Conservation (phyloP, 2,888 invertebrate species). For the Blastobasis lacticolella region DNA sequence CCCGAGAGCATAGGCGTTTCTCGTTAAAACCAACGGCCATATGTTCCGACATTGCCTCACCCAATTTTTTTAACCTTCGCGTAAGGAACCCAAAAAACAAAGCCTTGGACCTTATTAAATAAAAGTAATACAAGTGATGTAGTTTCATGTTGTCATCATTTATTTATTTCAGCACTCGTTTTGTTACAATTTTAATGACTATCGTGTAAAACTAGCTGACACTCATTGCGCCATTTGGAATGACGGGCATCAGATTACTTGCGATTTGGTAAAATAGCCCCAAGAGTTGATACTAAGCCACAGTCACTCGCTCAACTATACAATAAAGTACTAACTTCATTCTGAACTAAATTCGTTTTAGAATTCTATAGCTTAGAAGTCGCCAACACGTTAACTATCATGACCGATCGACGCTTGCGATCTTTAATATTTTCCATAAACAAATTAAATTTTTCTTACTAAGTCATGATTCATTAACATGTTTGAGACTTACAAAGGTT, state of each 20-base stretch:
- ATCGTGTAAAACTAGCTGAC: slow-evolving; percentile 37
- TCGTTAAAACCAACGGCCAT: no score
- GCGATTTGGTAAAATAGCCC: slow-evolving; percentile 61
- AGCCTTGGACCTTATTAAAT: no score
- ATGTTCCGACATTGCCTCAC: no score
- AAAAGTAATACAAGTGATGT: no score
- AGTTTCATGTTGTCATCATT: no score
- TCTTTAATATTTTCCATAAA: neutral
- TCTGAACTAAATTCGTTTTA: slow-evolving; percentile 14
- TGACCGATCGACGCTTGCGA: no score
- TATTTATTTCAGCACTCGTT: slow-evolving; percentile 37
- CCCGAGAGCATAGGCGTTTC: no score
- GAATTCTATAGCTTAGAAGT: slow-evolving; percentile 2
- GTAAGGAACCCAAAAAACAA: no score
- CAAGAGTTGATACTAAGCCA: slow-evolving; percentile 17
- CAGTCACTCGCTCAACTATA: slow-evolving; percentile 14
- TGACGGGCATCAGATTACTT: slow-evolving; percentile 28
- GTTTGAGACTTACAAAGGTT: slow-evolving; percentile 2
- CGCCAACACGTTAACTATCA: no score
- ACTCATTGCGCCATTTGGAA: slow-evolving; percentile 18
- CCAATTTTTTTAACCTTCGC: no score
- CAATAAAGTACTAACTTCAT: slow-evolving; percentile 10
- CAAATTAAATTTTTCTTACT: neutral
- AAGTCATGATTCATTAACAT: neutral
- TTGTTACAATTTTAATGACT: slow-evolving; percentile 47